Evolutionary conservation across 1,140 invertebrate genomes (phyloP).

Genomic region (Lepidurus apus): DNA sequence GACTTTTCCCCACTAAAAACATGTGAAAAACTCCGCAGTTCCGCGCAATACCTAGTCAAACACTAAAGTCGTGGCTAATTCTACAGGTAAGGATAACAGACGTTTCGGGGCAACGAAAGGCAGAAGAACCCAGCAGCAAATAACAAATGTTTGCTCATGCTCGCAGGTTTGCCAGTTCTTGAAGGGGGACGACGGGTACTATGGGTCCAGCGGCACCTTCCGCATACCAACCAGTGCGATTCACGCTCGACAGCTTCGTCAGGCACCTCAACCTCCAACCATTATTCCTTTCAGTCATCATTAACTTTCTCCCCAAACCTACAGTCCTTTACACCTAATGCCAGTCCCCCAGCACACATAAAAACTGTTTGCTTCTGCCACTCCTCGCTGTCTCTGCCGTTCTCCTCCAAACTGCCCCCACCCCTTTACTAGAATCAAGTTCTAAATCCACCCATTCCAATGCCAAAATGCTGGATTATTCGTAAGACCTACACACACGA

Average conservation of each 20-base stretch:
- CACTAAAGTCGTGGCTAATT: neutral
- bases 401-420: too few species aligned
- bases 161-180: neutral
- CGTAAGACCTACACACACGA: too few species aligned
- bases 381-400: neutral
- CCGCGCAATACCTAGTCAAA: neutral
- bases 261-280: neutral
- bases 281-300: neutral
- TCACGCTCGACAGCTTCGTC: constrained; percentile 4
- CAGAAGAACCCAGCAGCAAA: neutral
- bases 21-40: neutral
- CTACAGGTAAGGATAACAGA: neutral
- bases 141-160: constrained; percentile 13
- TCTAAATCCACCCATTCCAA: too few species aligned
- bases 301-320: constrained; percentile 2
- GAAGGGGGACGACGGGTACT: neutral
- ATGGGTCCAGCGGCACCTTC: neutral
- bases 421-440: too few species aligned
- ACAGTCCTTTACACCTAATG: neutral
- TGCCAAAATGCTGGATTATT: too few species aligned
- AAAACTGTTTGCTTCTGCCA: neutral
- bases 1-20: neutral
- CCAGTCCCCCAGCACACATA: neutral
- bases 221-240: constrained; percentile 13
- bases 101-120: neutral